phyloP scores from a whole-genome alignment of 1,140 invertebrate genomes.

The Drosophila orosa region DNA sequence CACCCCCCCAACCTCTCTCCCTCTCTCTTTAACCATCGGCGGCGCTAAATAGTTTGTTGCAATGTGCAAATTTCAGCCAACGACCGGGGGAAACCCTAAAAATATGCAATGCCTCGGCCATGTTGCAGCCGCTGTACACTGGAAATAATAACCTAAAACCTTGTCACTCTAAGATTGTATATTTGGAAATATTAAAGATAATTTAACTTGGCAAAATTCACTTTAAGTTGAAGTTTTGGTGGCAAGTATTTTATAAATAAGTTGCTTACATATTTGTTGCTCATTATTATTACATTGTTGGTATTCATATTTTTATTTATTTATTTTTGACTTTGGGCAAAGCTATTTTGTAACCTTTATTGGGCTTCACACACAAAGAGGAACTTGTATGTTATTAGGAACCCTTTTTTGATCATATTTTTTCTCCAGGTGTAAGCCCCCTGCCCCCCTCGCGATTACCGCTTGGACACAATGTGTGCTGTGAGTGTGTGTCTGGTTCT shows the following conservation, averaged over 20 bases:
- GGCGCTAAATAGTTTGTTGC: conserved; percentile 69
- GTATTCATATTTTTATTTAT: not conserved
- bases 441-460: not conserved
- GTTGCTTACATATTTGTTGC: not conserved
- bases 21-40: not conserved
- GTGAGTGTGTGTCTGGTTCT: conserved; percentile 41
- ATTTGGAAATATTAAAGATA: no score
- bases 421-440: not conserved
- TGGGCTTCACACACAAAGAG: no score
- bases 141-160: not conserved
- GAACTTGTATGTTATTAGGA: no score
- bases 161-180: not conserved
- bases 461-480: conserved; percentile 21
- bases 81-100: conserved; percentile 62
- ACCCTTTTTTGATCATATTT: not conserved
- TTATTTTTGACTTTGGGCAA: no score
- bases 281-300: not conserved
- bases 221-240: not conserved
- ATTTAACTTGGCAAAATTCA: no score
- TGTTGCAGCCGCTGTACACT: conserved; percentile 16
- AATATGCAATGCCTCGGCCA: conserved; percentile 55
- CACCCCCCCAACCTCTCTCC: not conserved
- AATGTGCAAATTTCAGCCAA: conserved; percentile 36
- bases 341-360: no score
- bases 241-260: not conserved